Conservation (phyloP, 2,113 vertebrate species). For the Hippocampus abdominalis region DNA sequence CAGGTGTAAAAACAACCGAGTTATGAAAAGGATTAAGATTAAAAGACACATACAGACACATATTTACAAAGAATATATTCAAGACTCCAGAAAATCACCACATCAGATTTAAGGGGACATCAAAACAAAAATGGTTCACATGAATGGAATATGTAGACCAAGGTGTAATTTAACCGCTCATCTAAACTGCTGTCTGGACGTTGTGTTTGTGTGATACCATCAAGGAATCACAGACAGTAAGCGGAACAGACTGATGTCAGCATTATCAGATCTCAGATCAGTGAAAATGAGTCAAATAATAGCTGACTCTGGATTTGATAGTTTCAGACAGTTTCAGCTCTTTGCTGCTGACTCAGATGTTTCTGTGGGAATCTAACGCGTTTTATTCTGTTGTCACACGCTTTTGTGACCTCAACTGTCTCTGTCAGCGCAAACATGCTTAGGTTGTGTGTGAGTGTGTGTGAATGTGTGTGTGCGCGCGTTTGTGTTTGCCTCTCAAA, state of each 20-base stretch:
- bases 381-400: slow-evolving; percentile 53
- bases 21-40: slow-evolving; percentile 38
- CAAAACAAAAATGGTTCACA: background rate
- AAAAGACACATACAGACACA: slow-evolving; percentile 40
- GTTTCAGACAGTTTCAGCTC: slow-evolving; percentile 45
- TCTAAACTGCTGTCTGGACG: slow-evolving; percentile 55
- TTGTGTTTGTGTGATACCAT: slow-evolving; percentile 54
- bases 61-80: slow-evolving; percentile 46
- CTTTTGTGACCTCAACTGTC: slow-evolving; percentile 51
- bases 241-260: slow-evolving; percentile 66
- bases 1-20: slow-evolving; percentile 37
- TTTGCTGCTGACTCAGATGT: slow-evolving; percentile 66
- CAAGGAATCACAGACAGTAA: slow-evolving; percentile 49
- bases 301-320: slow-evolving; percentile 66
- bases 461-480: background rate
- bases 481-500: slow-evolving; percentile 11
- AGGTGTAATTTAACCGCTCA: slow-evolving; percentile 42
- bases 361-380: slow-evolving; percentile 70
- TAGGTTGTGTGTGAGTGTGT: slow-evolving; percentile 15
- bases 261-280: slow-evolving; percentile 56
- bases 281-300: slow-evolving; percentile 66
- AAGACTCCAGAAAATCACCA: slow-evolving; percentile 14
- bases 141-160: slow-evolving; percentile 21
- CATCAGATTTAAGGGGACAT: slow-evolving; percentile 6
- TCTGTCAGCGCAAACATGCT: slow-evolving; percentile 56